A percentile compares a stretch with the other conserved stretches of the same genome.
These are phyloP conservation scores for Ctenopoma multispine DNA, from an alignment of 2,797 vertebrate genomes.

Conservation along the genomic window DNA sequence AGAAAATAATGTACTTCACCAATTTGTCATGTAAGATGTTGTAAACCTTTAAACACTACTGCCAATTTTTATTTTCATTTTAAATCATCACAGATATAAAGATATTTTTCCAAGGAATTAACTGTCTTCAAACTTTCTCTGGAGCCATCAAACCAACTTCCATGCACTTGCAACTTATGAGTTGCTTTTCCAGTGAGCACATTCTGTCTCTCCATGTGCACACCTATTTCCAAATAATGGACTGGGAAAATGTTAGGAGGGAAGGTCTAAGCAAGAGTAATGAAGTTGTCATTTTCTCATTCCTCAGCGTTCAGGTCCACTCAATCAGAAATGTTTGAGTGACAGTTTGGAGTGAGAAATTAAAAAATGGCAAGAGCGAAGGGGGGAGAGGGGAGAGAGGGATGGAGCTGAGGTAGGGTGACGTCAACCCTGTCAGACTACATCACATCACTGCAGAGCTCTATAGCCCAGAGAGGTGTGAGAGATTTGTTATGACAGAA, in stretches of 20 bases:
- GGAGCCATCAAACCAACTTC: no score
- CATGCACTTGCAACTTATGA: no score
- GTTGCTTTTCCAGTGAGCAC: no score
- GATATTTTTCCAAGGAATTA: no score
- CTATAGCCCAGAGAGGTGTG: constrained; percentile 1
- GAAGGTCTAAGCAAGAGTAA: background rate
- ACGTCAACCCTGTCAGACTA: constrained; percentile 38
- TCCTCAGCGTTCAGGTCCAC: constrained; percentile 4
- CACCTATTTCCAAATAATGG: background rate
- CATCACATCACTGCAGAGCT: constrained; percentile 40
- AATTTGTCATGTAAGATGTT: no score
- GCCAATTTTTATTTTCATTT: no score
- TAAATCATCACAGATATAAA: no score
- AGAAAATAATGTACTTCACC: no score
- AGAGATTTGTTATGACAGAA: constrained; percentile 31
- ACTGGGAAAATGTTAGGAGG: background rate
- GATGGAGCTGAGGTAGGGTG: constrained; percentile 26
- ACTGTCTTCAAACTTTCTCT: no score
- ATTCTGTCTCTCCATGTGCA: background rate
- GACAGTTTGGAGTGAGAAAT: constrained; percentile 3
- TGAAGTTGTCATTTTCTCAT: background rate
- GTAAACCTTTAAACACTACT: no score
- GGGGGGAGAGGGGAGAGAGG: background rate
- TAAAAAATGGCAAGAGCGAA: background rate
- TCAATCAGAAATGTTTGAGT: constrained; percentile 18